Evolutionary conservation across 1,140 invertebrate genomes (phyloP).

Genomic region (Temnothorax longispinosus): DNA sequence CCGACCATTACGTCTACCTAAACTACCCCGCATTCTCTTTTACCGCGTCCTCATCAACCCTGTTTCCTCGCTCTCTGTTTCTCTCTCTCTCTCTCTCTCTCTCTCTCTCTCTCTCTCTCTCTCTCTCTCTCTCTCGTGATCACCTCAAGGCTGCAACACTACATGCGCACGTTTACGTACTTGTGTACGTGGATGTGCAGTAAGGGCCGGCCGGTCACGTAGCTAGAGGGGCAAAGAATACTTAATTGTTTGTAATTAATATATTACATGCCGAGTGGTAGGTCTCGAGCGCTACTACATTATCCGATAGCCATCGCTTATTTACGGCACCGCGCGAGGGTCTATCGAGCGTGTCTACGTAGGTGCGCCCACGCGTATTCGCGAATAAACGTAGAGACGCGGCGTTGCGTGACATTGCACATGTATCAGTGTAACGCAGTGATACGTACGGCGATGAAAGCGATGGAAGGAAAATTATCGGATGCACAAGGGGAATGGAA

Average conservation of each 20-base stretch:
- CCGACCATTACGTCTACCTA: slow-evolving; percentile 74
- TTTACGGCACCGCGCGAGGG: slow-evolving; percentile 57
- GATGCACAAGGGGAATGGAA: neutral
- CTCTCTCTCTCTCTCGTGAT: slow-evolving; percentile 8
- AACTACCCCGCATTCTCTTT: slow-evolving; percentile 43
- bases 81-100: slow-evolving; percentile 4
- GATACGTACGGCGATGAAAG: neutral
- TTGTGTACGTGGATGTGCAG: slow-evolving; percentile 43
- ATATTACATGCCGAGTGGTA: slow-evolving; percentile 79
- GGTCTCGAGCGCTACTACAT: slow-evolving; percentile 68
- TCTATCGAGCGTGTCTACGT: slow-evolving; percentile 30
- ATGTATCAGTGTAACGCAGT: neutral
- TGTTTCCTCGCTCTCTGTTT: slow-evolving; percentile 5
- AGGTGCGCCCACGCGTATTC: neutral
- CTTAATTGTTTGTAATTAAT: slow-evolving; percentile 82
- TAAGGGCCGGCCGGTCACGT: slow-evolving; percentile 65
- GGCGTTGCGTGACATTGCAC: neutral
- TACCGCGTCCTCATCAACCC: slow-evolving; percentile 33
- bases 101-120: slow-evolving; percentile 23
- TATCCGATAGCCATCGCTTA: slow-evolving; percentile 77
- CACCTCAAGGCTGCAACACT: neutral
- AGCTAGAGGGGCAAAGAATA: slow-evolving; percentile 70
- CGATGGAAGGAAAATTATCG: slow-evolving; percentile 9
- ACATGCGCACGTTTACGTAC: slow-evolving; percentile 2
- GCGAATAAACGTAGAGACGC: neutral